Percentiles rank a stretch among this genome's conserved stretches.
These are phyloP conservation scores for Periphyllus acericola DNA, from an alignment of 2,888 invertebrate genomes.

Conservation along the genomic window DNA sequence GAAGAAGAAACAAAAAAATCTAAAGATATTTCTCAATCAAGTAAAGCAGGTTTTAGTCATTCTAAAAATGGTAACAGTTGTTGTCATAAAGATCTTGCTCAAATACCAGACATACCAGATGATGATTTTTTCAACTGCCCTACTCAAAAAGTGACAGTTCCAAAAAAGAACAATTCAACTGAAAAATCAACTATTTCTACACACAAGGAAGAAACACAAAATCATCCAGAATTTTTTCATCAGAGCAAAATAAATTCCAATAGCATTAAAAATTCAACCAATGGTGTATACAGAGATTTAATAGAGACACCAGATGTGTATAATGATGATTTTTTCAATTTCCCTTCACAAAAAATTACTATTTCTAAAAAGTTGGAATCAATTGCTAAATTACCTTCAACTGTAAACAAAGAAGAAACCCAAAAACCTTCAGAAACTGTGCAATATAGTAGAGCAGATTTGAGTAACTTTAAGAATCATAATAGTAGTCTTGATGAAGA, in stretches of 20 bases:
- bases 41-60: not conserved
- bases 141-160: not conserved
- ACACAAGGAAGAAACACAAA: conserved; percentile 5
- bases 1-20: not conserved
- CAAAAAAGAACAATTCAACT: not conserved
- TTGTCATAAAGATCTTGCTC: not conserved
- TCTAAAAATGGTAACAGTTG: not conserved
- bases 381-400: not conserved
- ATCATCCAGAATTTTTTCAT: not conserved
- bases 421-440: not conserved
- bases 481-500: not conserved
- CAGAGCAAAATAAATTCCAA: not conserved
- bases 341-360: conserved; percentile 30
- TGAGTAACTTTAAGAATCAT: not conserved
- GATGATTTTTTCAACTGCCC: conserved; percentile 42
- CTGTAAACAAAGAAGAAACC: not conserved
- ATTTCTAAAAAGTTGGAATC: not conserved
- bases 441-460: not conserved
- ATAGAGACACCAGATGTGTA: not conserved
- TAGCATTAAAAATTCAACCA: not conserved
- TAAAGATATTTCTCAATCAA: not conserved
- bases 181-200: not conserved
- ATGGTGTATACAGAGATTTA: not conserved
- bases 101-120: not conserved
- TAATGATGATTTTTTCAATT: conserved; percentile 28